These are phyloP conservation scores for Pomacea maculata DNA, from an alignment of 1,140 invertebrate species.

Conservation along the genomic window DNA sequence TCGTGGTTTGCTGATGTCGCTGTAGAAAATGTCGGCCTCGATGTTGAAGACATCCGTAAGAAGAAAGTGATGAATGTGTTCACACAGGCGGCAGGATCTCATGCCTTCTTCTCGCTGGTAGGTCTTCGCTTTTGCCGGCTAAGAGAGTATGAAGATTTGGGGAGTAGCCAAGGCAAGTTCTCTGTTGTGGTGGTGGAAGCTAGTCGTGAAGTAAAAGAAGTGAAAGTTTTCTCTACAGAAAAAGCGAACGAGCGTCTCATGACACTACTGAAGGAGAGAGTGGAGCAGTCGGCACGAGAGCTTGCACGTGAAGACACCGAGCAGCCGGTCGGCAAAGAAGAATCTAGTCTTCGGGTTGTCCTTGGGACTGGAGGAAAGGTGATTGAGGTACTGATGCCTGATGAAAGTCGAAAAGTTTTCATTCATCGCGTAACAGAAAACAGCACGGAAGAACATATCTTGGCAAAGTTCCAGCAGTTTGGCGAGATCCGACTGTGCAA, in stretches of 20 bases:
- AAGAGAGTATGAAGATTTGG: constrained; percentile 32
- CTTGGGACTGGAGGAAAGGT: constrained; percentile 33
- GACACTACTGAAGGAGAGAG: constrained; percentile 18
- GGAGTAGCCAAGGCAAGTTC: constrained; percentile 11
- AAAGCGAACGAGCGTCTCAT: constrained; percentile 23
- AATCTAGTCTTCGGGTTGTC: constrained; percentile 15
- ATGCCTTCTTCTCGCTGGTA: constrained; percentile 41
- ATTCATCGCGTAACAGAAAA: constrained; percentile 8
- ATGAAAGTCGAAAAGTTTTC: constrained; percentile 29
- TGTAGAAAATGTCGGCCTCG: neutral
- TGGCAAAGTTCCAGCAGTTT: constrained; percentile 28
- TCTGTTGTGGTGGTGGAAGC: constrained; percentile 44
- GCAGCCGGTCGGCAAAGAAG: constrained; percentile 13
- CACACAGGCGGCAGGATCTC: constrained; percentile 39
- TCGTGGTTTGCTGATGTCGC: constrained; percentile 24
- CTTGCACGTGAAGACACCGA: constrained; percentile 24
- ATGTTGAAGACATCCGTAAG: constrained; percentile 34
- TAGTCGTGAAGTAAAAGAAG: constrained; percentile 34
- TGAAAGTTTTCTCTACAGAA: constrained; percentile 32
- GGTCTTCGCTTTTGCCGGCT: constrained; percentile 44
- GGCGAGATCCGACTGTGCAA: constrained; percentile 28
- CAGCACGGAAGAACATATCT: constrained; percentile 20
- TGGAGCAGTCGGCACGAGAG: constrained; percentile 2
- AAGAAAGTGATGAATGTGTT: constrained; percentile 28
- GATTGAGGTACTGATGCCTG: constrained; percentile 28